These are phyloP conservation scores for Anguilla anguilla DNA, from an alignment of 2,797 vertebrate genomes.

Conservation along the genomic window DNA sequence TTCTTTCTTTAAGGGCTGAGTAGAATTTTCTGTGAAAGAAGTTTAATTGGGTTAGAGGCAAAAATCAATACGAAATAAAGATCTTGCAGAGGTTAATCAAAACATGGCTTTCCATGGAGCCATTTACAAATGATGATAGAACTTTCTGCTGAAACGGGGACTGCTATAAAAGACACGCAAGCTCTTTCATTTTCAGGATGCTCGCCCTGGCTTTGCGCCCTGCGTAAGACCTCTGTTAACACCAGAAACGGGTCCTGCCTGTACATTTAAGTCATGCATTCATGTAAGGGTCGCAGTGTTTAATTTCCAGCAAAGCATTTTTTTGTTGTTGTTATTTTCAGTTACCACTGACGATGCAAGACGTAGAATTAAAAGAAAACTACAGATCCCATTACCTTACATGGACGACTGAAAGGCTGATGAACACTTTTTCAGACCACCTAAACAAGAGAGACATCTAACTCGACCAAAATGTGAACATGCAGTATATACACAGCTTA, in stretches of 20 bases:
- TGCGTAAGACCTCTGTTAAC: background rate
- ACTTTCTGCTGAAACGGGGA: conserved; percentile 35
- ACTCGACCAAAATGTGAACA: background rate
- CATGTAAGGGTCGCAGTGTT: background rate
- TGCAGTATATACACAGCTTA: too few relatives aligned
- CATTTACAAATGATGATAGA: conserved; percentile 59
- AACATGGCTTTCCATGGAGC: conserved; percentile 69
- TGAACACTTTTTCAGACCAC: too few relatives aligned
- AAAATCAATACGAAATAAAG: conserved; percentile 70
- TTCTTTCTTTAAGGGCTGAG: conserved; percentile 24
- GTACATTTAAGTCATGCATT: background rate
- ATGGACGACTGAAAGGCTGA: too few relatives aligned
- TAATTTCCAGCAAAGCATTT: background rate
- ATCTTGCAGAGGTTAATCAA: conserved; percentile 70
- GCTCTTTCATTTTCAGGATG: background rate
- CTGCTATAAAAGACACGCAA: background rate
- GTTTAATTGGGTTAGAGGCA: conserved; percentile 64
- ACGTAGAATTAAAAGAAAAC: too few relatives aligned
- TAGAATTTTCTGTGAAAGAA: conserved; percentile 43
- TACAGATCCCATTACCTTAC: too few relatives aligned
- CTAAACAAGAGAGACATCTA: too few relatives aligned
- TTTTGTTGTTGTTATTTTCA: background rate
- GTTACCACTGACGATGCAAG: background rate
- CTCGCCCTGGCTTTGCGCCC: background rate
- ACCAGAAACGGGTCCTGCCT: background rate